Percentiles rank a stretch among this genome's conserved stretches.
Conservation (phyloP, 2,797 vertebrate species). For the Fistularia tabacaria region DNA sequence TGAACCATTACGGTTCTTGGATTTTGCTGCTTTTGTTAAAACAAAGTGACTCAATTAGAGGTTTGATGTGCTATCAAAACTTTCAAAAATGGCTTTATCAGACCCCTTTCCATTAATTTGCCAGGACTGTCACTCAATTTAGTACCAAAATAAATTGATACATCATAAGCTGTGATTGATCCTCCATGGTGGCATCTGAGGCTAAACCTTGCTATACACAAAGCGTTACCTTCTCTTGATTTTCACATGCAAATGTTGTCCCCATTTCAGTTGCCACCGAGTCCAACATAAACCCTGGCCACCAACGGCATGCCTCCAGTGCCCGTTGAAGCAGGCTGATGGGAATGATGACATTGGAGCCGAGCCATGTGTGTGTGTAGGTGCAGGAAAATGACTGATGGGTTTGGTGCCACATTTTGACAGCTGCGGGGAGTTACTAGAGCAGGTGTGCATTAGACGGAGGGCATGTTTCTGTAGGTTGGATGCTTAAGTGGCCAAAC, state of each 20-base stretch:
- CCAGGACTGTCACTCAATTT: too few relatives aligned
- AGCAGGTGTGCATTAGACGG: slow-evolving; percentile 49
- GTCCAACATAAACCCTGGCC: not conserved
- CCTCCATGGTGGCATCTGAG: slow-evolving; percentile 4
- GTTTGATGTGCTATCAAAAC: too few relatives aligned
- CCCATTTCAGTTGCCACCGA: slow-evolving; percentile 4
- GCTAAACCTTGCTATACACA: not conserved
- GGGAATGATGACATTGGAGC: slow-evolving; percentile 9
- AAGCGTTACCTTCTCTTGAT: not conserved
- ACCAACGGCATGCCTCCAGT: slow-evolving; percentile 2
- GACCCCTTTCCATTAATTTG: too few relatives aligned
- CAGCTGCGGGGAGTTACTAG: slow-evolving; percentile 38
- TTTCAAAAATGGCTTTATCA: too few relatives aligned
- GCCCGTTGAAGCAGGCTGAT: slow-evolving; percentile 23
- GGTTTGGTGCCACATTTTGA: slow-evolving; percentile 32
- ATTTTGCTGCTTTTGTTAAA: too few relatives aligned
- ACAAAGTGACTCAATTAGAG: too few relatives aligned
- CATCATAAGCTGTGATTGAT: too few relatives aligned
- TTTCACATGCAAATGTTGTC: not conserved
- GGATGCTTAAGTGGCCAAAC: slow-evolving; percentile 41
- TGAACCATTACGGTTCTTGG: too few relatives aligned
- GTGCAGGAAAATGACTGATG: slow-evolving; percentile 46
- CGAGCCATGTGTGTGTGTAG: slow-evolving; percentile 5
- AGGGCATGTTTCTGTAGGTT: slow-evolving; percentile 33
- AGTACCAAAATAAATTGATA: too few relatives aligned